These are phyloP conservation scores for Leucophenga maculata DNA, from an alignment of 2,888 invertebrate genomes.

Conservation along the genomic window DNA sequence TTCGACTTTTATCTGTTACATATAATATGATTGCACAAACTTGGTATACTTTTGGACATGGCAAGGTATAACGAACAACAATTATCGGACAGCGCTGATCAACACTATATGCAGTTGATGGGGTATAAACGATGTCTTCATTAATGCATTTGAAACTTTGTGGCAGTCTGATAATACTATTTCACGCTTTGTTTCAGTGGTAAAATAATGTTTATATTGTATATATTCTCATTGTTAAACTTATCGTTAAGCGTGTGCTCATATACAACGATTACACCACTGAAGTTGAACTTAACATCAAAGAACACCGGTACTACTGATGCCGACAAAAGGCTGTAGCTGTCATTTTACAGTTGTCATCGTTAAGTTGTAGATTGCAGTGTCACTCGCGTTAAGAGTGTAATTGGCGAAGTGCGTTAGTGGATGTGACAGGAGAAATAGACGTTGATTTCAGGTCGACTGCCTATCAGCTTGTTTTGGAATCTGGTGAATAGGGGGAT, in stretches of 20 bases:
- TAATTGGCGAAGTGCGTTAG: slow-evolving; percentile 51
- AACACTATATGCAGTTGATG: too few species aligned
- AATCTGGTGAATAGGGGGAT: too few species aligned
- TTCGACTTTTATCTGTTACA: too few species aligned
- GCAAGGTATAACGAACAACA: too few species aligned
- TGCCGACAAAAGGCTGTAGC: slow-evolving; percentile 5
- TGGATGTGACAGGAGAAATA: slow-evolving; percentile 59
- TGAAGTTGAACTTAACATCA: background rate
- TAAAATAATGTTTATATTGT: background rate
- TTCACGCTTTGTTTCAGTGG: background rate
- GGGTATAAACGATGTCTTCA: too few species aligned
- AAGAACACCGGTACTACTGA: slow-evolving; percentile 2
- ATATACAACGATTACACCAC: background rate
- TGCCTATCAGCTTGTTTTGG: slow-evolving; percentile 31
- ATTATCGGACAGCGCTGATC: too few species aligned
- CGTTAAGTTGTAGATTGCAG: slow-evolving; percentile 15
- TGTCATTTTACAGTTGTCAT: slow-evolving; percentile 8
- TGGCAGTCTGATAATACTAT: too few species aligned
- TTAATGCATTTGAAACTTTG: too few species aligned
- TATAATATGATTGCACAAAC: too few species aligned
- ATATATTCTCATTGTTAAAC: background rate
- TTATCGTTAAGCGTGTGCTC: background rate
- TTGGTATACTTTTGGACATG: too few species aligned
- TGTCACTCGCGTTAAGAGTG: slow-evolving; percentile 28
- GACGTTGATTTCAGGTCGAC: slow-evolving; percentile 49